Evolutionary conservation across 2,888 invertebrate species (phyloP), one percentile per base, ranked within the genome.

Genomic region (Linyphia triangularis): DNA sequence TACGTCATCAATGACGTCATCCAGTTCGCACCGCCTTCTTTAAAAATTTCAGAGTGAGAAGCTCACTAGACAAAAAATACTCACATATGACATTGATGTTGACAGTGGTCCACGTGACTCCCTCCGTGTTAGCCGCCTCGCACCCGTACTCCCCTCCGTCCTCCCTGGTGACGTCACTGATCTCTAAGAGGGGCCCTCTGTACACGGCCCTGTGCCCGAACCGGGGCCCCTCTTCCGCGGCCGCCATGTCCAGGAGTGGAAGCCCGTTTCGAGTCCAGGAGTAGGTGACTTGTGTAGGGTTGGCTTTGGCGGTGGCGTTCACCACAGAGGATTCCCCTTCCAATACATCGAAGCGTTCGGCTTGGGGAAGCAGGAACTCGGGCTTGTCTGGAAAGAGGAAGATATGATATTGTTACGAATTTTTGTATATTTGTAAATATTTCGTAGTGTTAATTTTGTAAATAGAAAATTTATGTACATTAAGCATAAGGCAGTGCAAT

Each of bases 121-220:
- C 98, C 93, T 98, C 97, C 0, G 95, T 95, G 93, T 99, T 99
- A 90, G 95, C 94, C 0, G 98, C 98, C 91, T 97, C 96, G 91
- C 97, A 96, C 0, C 95, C 95, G 92, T 98, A 99, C 69, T 95
- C 94, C 0, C 98, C 98, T 0, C 96, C 96, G 92, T 98, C 98
- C 90, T 95, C 95, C 4, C 97, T 95, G 70, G 95, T 95, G 89
- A 97, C 94, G 86, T 95, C 95, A 0, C 96, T 96, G 92, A 99
- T 96, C 92, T 97, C 98, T 89, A 99, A 93, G 90, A 96, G 95
- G 2, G 90, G 82, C 88, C 91, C 90, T 33, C 89, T 84, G 43
- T 89, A 84, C 24, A 84, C 88, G 2, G 85, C 88, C 51, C 79
- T 73, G 28, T 88, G 88, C 0, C 84, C 83, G 37, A 57, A 85